A percentile compares a stretch with the other conserved stretches of the same genome.
These are phyloP conservation scores for Drosophila anomalata DNA, from an alignment of 2,888 invertebrate species.

Conservation along the genomic window DNA sequence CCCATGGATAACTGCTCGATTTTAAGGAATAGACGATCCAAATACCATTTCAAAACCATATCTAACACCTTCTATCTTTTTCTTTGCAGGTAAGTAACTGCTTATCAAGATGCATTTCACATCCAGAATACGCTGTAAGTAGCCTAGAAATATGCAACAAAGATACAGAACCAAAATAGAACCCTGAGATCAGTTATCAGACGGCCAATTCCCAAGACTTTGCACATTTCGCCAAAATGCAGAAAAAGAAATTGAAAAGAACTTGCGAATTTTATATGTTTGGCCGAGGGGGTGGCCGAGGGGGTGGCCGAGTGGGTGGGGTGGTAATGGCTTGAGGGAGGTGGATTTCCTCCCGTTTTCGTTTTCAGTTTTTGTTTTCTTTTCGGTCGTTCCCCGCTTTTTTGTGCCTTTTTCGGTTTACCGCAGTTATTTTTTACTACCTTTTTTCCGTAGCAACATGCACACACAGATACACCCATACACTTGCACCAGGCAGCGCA, in stretches of 20 bases:
- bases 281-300: neutral
- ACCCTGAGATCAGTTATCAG: constrained; percentile 34
- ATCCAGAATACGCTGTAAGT: constrained; percentile 55
- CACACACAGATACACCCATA: constrained; percentile 40
- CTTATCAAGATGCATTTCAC: constrained; percentile 12
- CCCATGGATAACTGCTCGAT: neutral
- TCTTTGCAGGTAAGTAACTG: constrained; percentile 69
- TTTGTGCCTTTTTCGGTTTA: constrained; percentile 79
- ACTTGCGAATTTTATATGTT: constrained; percentile 28
- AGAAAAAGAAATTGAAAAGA: constrained; percentile 54
- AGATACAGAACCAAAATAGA: constrained; percentile 3
- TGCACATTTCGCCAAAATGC: constrained; percentile 27
- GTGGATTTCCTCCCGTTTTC: constrained; percentile 70
- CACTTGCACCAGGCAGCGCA: constrained; percentile 48
- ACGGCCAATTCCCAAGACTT: constrained; percentile 43
- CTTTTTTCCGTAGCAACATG: constrained; percentile 74
- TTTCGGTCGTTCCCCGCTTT: constrained; percentile 68
- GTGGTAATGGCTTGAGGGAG: constrained; percentile 41
- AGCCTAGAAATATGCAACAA: constrained; percentile 55
- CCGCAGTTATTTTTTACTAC: constrained; percentile 81
- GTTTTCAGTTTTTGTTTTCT: constrained; percentile 75
- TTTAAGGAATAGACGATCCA: constrained; percentile 2
- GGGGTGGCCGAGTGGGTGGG: neutral
- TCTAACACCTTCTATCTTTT: constrained; percentile 19
- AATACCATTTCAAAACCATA: neutral